These are phyloP conservation scores for Decapterus maruadsi DNA, from an alignment of 2,797 vertebrate species.

Conservation along the genomic window DNA sequence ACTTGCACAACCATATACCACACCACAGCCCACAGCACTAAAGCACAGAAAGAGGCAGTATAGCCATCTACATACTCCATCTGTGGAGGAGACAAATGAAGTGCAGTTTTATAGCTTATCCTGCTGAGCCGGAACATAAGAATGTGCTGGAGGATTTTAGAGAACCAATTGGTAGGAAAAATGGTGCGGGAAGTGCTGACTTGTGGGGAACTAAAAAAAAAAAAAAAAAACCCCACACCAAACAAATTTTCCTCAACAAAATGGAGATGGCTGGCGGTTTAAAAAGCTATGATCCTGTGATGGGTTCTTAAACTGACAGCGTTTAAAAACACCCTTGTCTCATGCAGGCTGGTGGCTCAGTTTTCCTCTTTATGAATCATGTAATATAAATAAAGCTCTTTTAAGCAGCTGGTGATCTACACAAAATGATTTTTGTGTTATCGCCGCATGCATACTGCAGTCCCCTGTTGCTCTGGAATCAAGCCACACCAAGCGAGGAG, in stretches of 20 bases:
- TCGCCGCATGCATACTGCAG: background rate
- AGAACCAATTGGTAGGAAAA: constrained; percentile 71
- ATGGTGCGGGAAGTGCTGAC: constrained; percentile 72
- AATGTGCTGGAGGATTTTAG: constrained; percentile 70
- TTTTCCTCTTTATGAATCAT: background rate
- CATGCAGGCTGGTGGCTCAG: background rate
- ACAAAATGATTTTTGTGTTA: background rate
- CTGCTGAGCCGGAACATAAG: constrained; percentile 71
- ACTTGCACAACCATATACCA: constrained; percentile 53
- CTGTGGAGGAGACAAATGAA: constrained; percentile 74
- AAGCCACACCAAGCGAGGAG: background rate
- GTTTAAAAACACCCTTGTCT: background rate
- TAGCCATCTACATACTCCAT: constrained; percentile 75
- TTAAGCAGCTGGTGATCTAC: background rate
- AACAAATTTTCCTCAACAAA: constrained; percentile 53
- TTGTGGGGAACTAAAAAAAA: constrained; percentile 47
- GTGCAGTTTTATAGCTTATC: constrained; percentile 75
- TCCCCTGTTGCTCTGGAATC: constrained; percentile 12
- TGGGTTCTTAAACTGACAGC: background rate
- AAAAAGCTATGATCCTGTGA: constrained; percentile 14
- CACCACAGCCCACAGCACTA: constrained; percentile 69
- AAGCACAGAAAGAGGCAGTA: constrained; percentile 57
- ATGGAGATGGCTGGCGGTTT: constrained; percentile 38
- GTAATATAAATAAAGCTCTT: constrained; percentile 9
- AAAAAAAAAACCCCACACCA: constrained; percentile 11